Evolutionary conservation across 2,797 vertebrate species (phyloP), one percentile per base, ranked within the genome.

Genomic region (Pyrocephalus nanus): DNA sequence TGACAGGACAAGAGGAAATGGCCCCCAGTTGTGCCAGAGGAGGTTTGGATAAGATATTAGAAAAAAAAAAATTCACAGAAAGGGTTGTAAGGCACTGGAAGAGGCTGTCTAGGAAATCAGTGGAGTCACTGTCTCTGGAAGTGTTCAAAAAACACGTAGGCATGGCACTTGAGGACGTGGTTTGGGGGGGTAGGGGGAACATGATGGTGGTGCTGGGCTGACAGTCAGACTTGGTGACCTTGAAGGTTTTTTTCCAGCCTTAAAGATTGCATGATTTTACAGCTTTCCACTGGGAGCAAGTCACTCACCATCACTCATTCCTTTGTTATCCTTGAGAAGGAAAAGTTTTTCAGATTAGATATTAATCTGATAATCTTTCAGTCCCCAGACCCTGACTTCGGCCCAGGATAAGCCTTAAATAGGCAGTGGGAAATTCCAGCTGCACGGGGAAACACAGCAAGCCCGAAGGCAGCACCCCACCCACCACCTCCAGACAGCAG

Each of bases 51-150:
- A 14, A 16, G 16, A 8, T n/a, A 53, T 7, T 7, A 27, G 22
- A 22, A 2, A 32, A 14, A 45, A 30, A 14, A 45, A 36, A 30
- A 5, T 0, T 1, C 9, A 27, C 22, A 26, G 23, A 19, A 20
- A 32, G 13, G 34, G 26, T 32, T 78, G 6, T 48, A 42, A 54
- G 54, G 30, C 53, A 32, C 12, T 53, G 38, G 25, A 77, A 65
- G 15, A 40, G 21, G n/a, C 12, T 71, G 5, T 19, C 60, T 21
- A 36, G 30, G 60, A 45, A 22, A 66, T 40, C 21, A 11, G 18
- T 53, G 11, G 47, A 21, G 3, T 38, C 19, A 15, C 10, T 17
- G 1, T 11, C 40, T 25, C 8, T 78, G 18, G 47, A 42, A 54
- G 30, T 21, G 26, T 4, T 53, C 34, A 77, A 77, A n/a, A 83